Conservation (phyloP, 2,888 invertebrate species). For the Hoplodrina ambigua region DNA sequence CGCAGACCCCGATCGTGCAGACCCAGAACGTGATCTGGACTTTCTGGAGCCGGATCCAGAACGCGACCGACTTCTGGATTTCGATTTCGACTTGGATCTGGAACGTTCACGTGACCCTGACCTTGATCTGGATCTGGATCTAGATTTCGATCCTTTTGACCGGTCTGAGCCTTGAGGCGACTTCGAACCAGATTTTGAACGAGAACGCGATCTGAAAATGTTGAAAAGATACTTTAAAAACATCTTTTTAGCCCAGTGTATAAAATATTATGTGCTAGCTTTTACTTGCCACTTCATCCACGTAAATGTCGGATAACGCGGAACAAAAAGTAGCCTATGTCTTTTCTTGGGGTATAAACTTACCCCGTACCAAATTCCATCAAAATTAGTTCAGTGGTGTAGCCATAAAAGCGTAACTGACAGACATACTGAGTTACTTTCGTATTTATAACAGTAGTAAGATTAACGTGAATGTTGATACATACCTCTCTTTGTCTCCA, state of each 20-base stretch:
- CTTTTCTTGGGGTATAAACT: too few species aligned
- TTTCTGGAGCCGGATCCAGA: slow-evolving; percentile 81
- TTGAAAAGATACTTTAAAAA: not conserved
- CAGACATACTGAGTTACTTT: too few species aligned
- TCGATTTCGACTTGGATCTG: slow-evolving; percentile 78
- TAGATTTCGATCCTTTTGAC: slow-evolving; percentile 71
- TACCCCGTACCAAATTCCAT: too few species aligned
- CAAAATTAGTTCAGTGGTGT: too few species aligned
- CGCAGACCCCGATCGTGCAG: slow-evolving; percentile 76
- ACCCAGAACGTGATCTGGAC: slow-evolving; percentile 78
- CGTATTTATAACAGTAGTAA: too few species aligned
- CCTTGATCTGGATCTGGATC: slow-evolving; percentile 61
- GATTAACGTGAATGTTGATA: too few species aligned
- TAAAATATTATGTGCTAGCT: too few species aligned
- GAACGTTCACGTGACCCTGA: slow-evolving; percentile 71
- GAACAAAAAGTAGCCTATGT: too few species aligned
- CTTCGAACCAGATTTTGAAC: slow-evolving; percentile 85
- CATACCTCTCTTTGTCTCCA: slow-evolving; percentile 82
- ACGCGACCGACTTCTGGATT: slow-evolving; percentile 79
- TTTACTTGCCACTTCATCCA: too few species aligned
- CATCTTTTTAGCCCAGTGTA: too few species aligned
- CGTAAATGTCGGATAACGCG: too few species aligned
- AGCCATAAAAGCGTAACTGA: too few species aligned
- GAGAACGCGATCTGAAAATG: slow-evolving; percentile 75
- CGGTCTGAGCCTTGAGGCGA: slow-evolving; percentile 79